Evolutionary conservation across 92 coral and sea anemone species (phyloP).

Genomic region (Epizoanthus scotinus): DNA sequence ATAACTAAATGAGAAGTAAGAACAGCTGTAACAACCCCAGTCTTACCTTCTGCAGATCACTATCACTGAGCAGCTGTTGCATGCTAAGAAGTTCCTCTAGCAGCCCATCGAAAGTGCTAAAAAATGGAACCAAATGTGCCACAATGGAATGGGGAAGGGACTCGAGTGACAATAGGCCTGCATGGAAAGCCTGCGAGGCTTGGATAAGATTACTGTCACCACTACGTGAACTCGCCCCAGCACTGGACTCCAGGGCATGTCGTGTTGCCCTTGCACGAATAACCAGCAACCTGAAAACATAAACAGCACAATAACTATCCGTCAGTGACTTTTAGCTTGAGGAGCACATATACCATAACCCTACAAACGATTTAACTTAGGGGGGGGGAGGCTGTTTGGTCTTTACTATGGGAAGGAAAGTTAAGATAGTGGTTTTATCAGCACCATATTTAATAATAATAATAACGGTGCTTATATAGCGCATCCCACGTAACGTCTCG

Average conservation of each 20-base stretch:
- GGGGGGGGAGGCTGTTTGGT: too few species aligned
- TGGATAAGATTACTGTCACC: background rate
- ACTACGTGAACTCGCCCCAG: background rate
- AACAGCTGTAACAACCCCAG: background rate
- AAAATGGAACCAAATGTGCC: conserved; percentile 83
- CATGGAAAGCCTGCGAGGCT: conserved; percentile 12
- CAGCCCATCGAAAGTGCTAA: conserved; percentile 53
- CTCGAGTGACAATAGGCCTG: conserved; percentile 67
- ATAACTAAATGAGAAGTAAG: background rate
- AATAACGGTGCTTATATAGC: too few species aligned
- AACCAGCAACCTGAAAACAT: conserved; percentile 9
- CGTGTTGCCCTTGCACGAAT: conserved; percentile 11
- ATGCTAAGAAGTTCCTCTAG: conserved; percentile 45
- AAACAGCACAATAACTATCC: too few species aligned
- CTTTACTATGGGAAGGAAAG: too few species aligned
- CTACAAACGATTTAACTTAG: too few species aligned
- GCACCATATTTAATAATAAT: too few species aligned
- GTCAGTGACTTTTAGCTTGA: too few species aligned
- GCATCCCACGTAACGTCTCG: too few species aligned
- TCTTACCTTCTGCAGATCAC: conserved; percentile 61
- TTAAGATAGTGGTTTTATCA: too few species aligned
- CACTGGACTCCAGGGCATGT: background rate
- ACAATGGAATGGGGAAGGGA: conserved; percentile 80
- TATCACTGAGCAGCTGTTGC: conserved; percentile 49
- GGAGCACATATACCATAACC: too few species aligned